A percentile compares a stretch with the other conserved stretches of the same genome.
These are phyloP conservation scores for Molothrus ater DNA, from an alignment of 2,797 vertebrate genomes.

Conservation along the genomic window DNA sequence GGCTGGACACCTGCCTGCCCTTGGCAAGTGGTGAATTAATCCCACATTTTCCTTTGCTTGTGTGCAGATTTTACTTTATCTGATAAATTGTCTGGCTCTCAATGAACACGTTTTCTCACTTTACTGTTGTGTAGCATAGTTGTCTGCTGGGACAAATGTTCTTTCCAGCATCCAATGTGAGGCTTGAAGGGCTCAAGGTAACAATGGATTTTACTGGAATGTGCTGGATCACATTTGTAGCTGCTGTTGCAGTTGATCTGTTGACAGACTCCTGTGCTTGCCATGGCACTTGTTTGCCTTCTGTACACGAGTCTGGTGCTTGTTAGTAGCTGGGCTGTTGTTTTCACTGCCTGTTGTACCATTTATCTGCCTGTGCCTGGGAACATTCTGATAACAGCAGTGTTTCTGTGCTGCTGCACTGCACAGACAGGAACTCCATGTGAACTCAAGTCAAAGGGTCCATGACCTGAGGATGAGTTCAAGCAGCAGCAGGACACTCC, in stretches of 20 bases:
- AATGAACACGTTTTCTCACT: neutral
- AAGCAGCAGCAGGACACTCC: fast-evolving
- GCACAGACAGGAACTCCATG: neutral
- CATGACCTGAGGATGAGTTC: neutral
- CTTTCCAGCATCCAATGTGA: neutral
- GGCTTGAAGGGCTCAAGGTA: neutral
- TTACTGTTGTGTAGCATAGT: neutral
- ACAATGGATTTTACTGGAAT: neutral
- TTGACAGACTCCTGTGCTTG: neutral
- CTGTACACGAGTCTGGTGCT: neutral
- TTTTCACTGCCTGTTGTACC: neutral
- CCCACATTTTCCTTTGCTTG: neutral
- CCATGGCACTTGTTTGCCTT: neutral
- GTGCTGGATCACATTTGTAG: neutral
- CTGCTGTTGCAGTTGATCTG: neutral
- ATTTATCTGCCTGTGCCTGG: neutral
- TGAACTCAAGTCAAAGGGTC: neutral
- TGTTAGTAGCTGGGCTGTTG: neutral
- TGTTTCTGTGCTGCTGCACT: neutral
- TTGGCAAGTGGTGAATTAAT: neutral
- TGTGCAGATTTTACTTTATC: neutral
- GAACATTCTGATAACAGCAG: neutral
- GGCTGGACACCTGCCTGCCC: neutral
- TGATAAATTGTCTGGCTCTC: neutral
- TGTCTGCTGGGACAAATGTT: neutral